phyloP scores from a whole-genome alignment of 2,797 vertebrate species.

The Eospalax fontanierii region DNA sequence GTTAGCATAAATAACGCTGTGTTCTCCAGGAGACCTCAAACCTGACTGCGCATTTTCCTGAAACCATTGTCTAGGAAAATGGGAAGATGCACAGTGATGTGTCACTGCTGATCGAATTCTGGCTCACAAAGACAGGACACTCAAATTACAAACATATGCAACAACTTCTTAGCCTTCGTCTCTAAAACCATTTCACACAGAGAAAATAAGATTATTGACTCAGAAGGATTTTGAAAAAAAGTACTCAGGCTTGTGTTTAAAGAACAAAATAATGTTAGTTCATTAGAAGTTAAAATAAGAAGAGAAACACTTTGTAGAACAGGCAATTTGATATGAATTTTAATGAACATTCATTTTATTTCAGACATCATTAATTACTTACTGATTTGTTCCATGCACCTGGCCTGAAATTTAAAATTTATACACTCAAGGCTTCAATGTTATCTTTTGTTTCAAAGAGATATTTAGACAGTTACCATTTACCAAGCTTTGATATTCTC shows the following conservation, averaged over 20 bases:
- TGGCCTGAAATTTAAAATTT: slow-evolving; percentile 39
- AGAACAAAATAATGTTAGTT: slow-evolving; percentile 59
- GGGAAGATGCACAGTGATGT: not conserved
- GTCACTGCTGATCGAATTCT: slow-evolving; percentile 28
- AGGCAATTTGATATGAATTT: slow-evolving; percentile 53
- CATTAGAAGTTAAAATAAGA: slow-evolving; percentile 31
- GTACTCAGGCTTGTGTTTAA: not conserved
- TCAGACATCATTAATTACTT: not conserved
- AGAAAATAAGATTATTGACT: slow-evolving; percentile 50
- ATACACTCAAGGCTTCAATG: slow-evolving; percentile 16
- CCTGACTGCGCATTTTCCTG: slow-evolving; percentile 34
- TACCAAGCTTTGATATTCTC: slow-evolving; percentile 46
- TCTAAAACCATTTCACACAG: slow-evolving; percentile 44
- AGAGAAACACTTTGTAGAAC: not conserved
- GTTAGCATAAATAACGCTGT: not conserved
- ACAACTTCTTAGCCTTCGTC: slow-evolving; percentile 42
- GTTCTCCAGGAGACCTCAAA: not conserved
- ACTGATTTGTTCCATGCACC: slow-evolving; percentile 41
- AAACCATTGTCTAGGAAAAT: slow-evolving; percentile 61
- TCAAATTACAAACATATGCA: not conserved
- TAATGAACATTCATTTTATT: slow-evolving; percentile 37
- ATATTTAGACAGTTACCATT: slow-evolving; percentile 48
- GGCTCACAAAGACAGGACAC: not conserved
- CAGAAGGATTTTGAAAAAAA: slow-evolving; percentile 37
- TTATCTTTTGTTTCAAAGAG: slow-evolving; percentile 58